Conservation (phyloP, 1,140 invertebrate species). For the Papilio aristodemus region DNA sequence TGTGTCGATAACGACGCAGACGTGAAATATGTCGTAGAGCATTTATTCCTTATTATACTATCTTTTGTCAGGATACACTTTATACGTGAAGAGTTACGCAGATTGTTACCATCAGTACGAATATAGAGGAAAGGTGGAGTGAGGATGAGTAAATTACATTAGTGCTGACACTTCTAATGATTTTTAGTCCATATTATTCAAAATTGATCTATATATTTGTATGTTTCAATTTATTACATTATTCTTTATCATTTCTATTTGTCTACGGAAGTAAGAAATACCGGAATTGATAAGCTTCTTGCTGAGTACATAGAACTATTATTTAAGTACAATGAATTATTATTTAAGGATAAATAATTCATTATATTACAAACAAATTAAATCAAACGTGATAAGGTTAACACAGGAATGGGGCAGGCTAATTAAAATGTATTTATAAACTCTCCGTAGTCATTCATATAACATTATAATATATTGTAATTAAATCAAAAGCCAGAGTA, state of each 20-base stretch:
- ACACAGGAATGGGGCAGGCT: neutral
- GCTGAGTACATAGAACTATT: neutral
- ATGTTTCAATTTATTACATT: neutral
- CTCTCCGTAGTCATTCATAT: slow-evolving; percentile 8
- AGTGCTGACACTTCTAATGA: no score
- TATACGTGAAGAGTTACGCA: neutral
- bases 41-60: neutral
- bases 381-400: neutral
- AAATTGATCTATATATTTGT: no score
- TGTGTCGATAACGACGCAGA: slow-evolving; percentile 17
- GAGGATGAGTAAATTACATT: no score
- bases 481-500: slow-evolving; percentile 23
- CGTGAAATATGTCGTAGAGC: slow-evolving; percentile 5
- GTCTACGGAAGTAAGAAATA: neutral
- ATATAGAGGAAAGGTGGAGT: no score
- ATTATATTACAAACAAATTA: neutral
- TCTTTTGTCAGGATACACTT: neutral
- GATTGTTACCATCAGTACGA: no score
- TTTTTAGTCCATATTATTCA: no score
- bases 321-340: neutral
- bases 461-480: slow-evolving; percentile 28
- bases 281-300: neutral
- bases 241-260: slow-evolving; percentile 28
- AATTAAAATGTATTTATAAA: slow-evolving; percentile 15
- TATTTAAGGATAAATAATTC: neutral